Base-by-base conservation (phyloP, 2,888 invertebrate genomes). In the Acrocera orbiculus region DNA sequence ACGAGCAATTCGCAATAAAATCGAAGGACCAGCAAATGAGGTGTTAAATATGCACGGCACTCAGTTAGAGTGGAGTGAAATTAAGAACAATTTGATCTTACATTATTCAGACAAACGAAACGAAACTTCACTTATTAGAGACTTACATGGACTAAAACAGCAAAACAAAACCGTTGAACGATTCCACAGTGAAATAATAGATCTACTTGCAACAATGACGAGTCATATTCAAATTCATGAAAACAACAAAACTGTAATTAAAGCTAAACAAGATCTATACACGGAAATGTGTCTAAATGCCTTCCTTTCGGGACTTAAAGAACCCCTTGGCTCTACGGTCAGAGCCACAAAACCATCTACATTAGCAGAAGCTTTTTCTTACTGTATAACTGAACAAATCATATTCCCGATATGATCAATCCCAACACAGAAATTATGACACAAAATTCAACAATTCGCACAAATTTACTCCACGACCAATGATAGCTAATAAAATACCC, bases 251-350 rank as follows among this genome's bases (percentile, higher is more conserved):
- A 40, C 36, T 7, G 43, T 46, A 15, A 35, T 46, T 1, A 10
- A 14, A 6, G 42, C 43, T 14, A 45, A 46, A 36, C 27, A 39
- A 24, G 23, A 27, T 7, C 27, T 45, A 3, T 46, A 35, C 29
- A 14, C 40, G 7, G 42, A 45, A 38, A 43, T 45, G 41, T 45
- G 42, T 20, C 32, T 44, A 9, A 46, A 44, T 26, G 24, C 25
- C 3, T 45, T 45, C 23, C 13, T 45, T 11, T 37, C 29, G 2
- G 42, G 42, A 4, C 27, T 45, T 6, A 43, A 32, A 22, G 45
- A 43, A 42, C 45, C 44, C 4, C 20, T 44, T 10, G 42, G 45
- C 8, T 39, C 44, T 17, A 43, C 37, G 5, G 41, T 46, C 14
- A 39, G 44, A 32, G 40, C 45, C 16, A 44, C 42, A 40, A 39